These are phyloP conservation scores for Nibea coibor DNA, from an alignment of 2,113 vertebrate genomes.

Conservation along the genomic window DNA sequence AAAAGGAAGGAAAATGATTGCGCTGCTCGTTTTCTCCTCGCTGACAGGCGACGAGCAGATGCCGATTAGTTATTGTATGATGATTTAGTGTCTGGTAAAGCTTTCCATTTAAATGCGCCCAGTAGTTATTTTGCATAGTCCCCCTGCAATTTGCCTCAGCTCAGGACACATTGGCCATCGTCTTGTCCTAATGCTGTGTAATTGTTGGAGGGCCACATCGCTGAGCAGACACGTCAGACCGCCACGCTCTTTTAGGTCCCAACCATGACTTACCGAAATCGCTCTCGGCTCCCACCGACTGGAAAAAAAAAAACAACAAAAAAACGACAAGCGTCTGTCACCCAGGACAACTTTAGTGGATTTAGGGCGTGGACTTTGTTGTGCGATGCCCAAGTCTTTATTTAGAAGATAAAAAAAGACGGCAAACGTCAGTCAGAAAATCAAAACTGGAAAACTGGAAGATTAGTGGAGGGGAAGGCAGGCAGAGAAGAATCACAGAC, in stretches of 20 bases:
- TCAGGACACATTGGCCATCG: conserved; percentile 81
- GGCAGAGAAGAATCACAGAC: background rate
- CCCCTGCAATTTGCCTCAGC: conserved; percentile 87
- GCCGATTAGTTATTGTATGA: conserved; percentile 87
- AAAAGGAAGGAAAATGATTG: conserved; percentile 84
- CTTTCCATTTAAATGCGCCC: conserved; percentile 89
- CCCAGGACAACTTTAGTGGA: conserved; percentile 44
- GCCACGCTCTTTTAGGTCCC: conserved; percentile 52
- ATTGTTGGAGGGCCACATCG: conserved; percentile 78
- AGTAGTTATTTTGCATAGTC: conserved; percentile 86
- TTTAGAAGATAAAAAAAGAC: conserved; percentile 53
- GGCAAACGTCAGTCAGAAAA: conserved; percentile 52
- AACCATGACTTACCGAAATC: conserved; percentile 57
- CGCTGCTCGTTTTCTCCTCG: conserved; percentile 76
- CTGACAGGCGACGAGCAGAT: conserved; percentile 73
- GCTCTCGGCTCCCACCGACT: conserved; percentile 54
- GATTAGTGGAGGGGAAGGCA: conserved; percentile 18
- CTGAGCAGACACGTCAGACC: conserved; percentile 57
- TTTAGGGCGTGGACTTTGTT: conserved; percentile 39
- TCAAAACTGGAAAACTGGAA: conserved; percentile 37
- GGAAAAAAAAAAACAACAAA: no score
- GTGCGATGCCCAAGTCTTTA: conserved; percentile 30
- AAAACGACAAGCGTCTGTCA: conserved; percentile 58
- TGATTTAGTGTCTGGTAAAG: conserved; percentile 88
- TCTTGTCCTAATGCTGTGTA: conserved; percentile 82